phyloP scores from a whole-genome alignment of 2,797 vertebrate genomes.

The Xenopus petersii region DNA sequence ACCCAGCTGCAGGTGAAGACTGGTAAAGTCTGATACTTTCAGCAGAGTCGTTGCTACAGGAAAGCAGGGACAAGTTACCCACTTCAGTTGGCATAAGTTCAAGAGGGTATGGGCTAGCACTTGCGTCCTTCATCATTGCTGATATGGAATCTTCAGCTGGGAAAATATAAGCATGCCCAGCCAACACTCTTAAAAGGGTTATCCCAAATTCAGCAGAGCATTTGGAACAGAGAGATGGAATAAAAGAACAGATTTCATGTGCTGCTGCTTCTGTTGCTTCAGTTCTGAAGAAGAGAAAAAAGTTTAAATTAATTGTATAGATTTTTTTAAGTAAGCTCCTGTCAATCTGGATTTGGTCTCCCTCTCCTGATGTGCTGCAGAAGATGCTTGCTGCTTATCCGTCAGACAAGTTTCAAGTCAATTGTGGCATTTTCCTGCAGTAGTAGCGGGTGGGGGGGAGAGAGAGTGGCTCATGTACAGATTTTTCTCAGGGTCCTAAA shows the following conservation, averaged over 20 bases:
- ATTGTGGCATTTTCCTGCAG: neutral
- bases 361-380: neutral
- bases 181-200: neutral
- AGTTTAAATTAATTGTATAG: neutral
- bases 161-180: too few species aligned
- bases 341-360: neutral
- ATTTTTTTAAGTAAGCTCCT: neutral
- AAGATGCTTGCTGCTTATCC: neutral
- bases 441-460: neutral
- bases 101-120: neutral
- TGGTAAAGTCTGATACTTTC: neutral
- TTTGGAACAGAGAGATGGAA: too few species aligned
- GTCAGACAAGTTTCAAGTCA: neutral
- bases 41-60: slow-evolving; percentile 16
- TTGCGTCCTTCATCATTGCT: slow-evolving; percentile 13
- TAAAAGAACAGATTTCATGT: too few species aligned
- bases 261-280: neutral
- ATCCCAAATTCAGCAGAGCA: too few species aligned
- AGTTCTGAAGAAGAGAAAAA: neutral
- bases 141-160: neutral
- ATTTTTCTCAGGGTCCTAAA: neutral
- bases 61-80: slow-evolving; percentile 4
- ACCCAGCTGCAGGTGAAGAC: neutral
- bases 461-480: neutral
- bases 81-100: neutral